Percentiles rank a stretch among this genome's conserved stretches.
These are phyloP conservation scores for Agrypnus murinus DNA, from an alignment of 2,888 invertebrate genomes.

Conservation along the genomic window DNA sequence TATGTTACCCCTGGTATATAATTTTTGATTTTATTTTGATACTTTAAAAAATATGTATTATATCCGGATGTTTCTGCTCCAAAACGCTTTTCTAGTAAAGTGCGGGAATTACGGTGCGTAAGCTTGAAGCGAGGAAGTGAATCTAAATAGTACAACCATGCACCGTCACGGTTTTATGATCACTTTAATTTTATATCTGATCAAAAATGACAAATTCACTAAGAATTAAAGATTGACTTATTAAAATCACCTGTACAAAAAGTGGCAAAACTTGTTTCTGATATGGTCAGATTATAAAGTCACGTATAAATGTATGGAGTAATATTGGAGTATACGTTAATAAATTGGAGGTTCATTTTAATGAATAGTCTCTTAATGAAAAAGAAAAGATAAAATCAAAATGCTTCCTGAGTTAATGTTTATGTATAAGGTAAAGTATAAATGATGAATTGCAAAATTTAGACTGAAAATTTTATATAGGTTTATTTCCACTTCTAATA, in stretches of 20 bases:
- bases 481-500: no score
- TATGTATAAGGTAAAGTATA: no score
- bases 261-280: no score
- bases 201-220: slow-evolving; percentile 6
- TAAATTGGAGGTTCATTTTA: no score
- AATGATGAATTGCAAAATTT: no score
- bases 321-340: no score
- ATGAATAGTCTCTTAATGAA: no score
- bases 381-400: no score
- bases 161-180: slow-evolving; percentile 35
- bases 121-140: slow-evolving; percentile 41
- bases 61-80: slow-evolving; percentile 28
- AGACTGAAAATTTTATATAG: no score
- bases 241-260: not conserved
- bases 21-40: slow-evolving; percentile 16
- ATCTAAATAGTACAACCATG: slow-evolving; percentile 15
- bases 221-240: not conserved
- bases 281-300: no score
- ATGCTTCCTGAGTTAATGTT: no score
- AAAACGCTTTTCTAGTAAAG: slow-evolving; percentile 22
- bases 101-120: slow-evolving; percentile 49
- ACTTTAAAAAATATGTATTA: slow-evolving; percentile 15
- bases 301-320: no score
- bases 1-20: not conserved
- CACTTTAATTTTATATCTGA: slow-evolving; percentile 30